Conservation (phyloP, 2,113 vertebrate genomes). For the Paramisgurnus dabryanus region DNA sequence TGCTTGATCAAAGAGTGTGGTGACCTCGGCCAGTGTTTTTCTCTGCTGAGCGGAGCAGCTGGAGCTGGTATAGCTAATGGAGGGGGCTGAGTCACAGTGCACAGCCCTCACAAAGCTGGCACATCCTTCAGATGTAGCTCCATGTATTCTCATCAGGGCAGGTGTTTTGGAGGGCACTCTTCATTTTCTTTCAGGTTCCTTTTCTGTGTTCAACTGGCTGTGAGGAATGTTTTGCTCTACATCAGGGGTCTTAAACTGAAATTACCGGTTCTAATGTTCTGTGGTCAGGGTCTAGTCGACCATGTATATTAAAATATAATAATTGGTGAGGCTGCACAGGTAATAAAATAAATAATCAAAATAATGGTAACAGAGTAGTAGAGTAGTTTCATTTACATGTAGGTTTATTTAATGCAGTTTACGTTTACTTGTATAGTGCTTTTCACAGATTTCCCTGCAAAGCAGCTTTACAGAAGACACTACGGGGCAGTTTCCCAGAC, state of each 20-base stretch:
- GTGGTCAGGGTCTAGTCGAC: no score
- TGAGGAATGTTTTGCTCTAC: neutral
- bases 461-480: no score
- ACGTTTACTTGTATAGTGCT: no score
- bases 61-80: slow-evolving; percentile 3
- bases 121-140: neutral
- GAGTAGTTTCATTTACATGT: no score
- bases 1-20: neutral
- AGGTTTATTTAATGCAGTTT: no score
- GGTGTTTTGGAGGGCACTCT: neutral
- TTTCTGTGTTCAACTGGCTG: neutral
- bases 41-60: neutral
- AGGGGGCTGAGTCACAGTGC: neutral
- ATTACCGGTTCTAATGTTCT: no score
- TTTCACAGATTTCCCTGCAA: no score
- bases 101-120: neutral
- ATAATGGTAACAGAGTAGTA: no score
- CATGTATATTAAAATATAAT: no score
- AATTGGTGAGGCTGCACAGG: no score
- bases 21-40: neutral
- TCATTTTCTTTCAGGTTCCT: slow-evolving; percentile 14
- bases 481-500: no score
- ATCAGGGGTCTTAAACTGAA: neutral
- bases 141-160: neutral
- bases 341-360: no score